Conservation (phyloP, 2,113 vertebrate species). For the Poicephalus meyeri region DNA sequence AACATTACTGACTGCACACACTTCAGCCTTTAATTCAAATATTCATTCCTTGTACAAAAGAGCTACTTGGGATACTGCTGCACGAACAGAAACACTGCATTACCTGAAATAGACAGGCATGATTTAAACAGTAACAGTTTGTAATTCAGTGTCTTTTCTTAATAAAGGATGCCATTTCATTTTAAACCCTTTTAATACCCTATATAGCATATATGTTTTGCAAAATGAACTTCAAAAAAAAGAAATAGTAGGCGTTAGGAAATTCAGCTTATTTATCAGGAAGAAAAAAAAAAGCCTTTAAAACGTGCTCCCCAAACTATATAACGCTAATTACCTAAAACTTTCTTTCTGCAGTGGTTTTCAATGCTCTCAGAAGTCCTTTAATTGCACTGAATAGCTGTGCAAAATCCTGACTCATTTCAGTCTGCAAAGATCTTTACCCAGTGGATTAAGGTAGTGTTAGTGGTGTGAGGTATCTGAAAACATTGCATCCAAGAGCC, state of each 20-base stretch:
- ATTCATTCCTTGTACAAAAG: neutral
- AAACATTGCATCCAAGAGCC: neutral
- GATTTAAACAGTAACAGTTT: neutral
- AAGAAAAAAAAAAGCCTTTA: neutral
- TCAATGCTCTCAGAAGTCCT: conserved; percentile 9
- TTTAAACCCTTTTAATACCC: neutral
- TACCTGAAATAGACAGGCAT: conserved; percentile 1
- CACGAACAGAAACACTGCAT: neutral
- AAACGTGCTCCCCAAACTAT: neutral
- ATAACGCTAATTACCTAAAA: conserved; percentile 19
- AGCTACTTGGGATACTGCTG: neutral
- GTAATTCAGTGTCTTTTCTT: neutral
- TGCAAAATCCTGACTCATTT: conserved; percentile 36
- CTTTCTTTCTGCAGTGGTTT: neutral
- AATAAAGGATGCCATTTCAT: neutral
- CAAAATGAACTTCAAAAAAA: conserved; percentile 7
- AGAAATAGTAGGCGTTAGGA: neutral
- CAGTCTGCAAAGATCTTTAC: conserved; percentile 10
- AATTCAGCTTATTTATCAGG: neutral
- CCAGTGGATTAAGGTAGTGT: neutral
- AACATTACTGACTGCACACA: neutral
- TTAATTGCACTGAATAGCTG: conserved; percentile 15
- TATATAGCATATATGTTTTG: neutral
- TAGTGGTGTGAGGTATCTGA: neutral
- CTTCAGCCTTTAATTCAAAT: conserved; percentile 6